Evolutionary conservation across 2,888 invertebrate species (phyloP), one percentile per base, ranked within the genome.

Genomic region (Pyralis farinalis): DNA sequence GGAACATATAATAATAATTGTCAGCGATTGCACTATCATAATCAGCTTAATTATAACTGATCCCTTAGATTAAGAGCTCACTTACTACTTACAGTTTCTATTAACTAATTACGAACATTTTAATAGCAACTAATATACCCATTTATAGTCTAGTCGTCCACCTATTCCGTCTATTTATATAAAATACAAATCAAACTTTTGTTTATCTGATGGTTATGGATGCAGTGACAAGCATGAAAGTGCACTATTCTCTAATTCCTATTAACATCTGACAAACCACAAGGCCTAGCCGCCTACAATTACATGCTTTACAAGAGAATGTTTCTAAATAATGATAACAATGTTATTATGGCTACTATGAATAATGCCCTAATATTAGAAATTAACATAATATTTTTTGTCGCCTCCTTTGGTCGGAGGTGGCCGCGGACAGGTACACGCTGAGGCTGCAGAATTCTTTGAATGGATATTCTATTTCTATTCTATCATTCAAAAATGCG

Each of bases 381-480:
- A 77, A 85, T 87, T 86, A 83, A 81, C 86, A 87, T 86, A 83
- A 82, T 74, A 73, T 85, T 86, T 87, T 87, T 85, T 83, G 77
- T 84, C 63, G 64, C 66, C 66, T 70, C 74, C 82, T 83, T 82
- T 82, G 73, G n/a, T n/a, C n/a, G n/a, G 84, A 73, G 82, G 82
- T 81, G 85, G 84, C 86, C 83, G 85, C 80, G 71, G 68, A 80
- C 85, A 87, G 87, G 86, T 87, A 87, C 78, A 65, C 54, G 73
- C 72, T 84, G 87, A 87, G 86, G 87, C 77, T 87, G 88, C 87
- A 87, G 85, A 86, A 87, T 87, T 88, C 81, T 69, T 80, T 87
- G 84, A 87, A 87, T 86, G 86, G 72, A 68, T 68, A 66, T 73
- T 71, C 61, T 63, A 59, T 52, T 63, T 48, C 21, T 30, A 27